A percentile compares a stretch with the other conserved stretches of the same genome.
phyloP scores from a whole-genome alignment of 1,140 invertebrate genomes.

The Pararge aegeria region DNA sequence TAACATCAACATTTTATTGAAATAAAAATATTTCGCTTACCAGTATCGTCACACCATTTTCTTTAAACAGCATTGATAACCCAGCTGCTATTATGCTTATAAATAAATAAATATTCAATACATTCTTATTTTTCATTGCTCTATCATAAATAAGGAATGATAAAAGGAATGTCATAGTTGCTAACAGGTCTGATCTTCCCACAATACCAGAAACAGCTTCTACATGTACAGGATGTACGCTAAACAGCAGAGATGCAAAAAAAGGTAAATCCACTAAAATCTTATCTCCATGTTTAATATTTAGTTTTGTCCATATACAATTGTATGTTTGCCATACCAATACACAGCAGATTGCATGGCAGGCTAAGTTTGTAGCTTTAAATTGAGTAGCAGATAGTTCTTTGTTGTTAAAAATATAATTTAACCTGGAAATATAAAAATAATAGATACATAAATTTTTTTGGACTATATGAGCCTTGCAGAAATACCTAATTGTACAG shows the following conservation, averaged over 20 bases:
- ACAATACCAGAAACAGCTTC: constrained; percentile 97
- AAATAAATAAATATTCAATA: constrained; percentile 46
- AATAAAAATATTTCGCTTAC: constrained; percentile 79
- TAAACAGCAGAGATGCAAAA: constrained; percentile 89
- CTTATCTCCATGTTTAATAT: constrained; percentile 15
- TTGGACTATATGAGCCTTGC: too few relatives aligned
- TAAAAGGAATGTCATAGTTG: constrained; percentile 88
- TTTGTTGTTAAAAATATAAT: constrained; percentile 81
- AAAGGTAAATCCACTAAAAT: constrained; percentile 69
- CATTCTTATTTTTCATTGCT: constrained; percentile 34
- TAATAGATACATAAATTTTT: constrained; percentile 2
- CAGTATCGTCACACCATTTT: constrained; percentile 94
- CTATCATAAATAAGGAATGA: constrained; percentile 84
- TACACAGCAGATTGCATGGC: constrained; percentile 82
- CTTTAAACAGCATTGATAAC: constrained; percentile 91
- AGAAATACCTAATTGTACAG: too few relatives aligned
- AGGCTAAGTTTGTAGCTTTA: constrained; percentile 86
- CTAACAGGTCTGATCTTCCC: constrained; percentile 95
- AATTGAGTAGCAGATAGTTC: constrained; percentile 83
- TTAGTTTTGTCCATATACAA: constrained; percentile 76
- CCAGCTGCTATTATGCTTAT: constrained; percentile 78
- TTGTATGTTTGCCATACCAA: constrained; percentile 81
- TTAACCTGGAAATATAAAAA: constrained; percentile 80
- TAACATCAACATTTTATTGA: background rate
- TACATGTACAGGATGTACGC: constrained; percentile 96